These are phyloP conservation scores for Malurus alboscapulatus DNA, from an alignment of 2,113 vertebrate genomes.

Conservation along the genomic window DNA sequence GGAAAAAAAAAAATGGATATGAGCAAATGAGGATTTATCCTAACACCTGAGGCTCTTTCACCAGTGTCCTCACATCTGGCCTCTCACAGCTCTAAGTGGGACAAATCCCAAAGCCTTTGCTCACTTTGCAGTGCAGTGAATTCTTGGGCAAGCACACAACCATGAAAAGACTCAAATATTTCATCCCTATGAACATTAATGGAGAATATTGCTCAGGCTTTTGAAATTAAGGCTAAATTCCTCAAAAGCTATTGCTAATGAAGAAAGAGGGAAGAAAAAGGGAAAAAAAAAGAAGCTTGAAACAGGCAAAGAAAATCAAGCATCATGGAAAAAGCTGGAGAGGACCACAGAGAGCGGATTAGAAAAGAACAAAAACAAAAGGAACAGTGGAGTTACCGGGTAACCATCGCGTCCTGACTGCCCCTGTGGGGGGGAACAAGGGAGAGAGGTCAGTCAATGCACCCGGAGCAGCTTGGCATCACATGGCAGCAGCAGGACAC, in stretches of 20 bases:
- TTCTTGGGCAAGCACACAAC: neutral
- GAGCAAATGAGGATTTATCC: neutral
- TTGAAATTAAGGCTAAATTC: neutral
- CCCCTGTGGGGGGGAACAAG: conserved; percentile 88
- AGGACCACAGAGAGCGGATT: neutral
- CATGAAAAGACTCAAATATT: neutral
- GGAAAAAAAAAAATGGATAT: too few relatives aligned
- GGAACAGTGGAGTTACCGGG: conserved; percentile 87
- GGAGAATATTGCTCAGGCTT: neutral
- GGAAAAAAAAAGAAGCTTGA: neutral
- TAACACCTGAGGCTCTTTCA: neutral
- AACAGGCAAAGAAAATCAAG: neutral
- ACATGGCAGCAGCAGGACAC: conserved; percentile 19
- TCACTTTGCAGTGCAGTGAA: neutral
- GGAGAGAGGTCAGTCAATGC: conserved; percentile 70
- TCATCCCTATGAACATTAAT: neutral
- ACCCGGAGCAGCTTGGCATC: conserved; percentile 35
- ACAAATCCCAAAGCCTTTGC: neutral
- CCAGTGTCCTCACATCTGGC: neutral
- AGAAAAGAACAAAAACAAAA: conserved; percentile 47
- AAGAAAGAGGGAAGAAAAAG: neutral
- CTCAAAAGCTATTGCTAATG: neutral
- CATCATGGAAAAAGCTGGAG: neutral
- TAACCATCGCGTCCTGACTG: conserved; percentile 96
- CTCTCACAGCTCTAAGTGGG: neutral